Percentiles rank a stretch among this genome's conserved stretches.
These are phyloP conservation scores for Pantherophis vulpinus DNA, from an alignment of 2,797 vertebrate genomes.

Conservation along the genomic window DNA sequence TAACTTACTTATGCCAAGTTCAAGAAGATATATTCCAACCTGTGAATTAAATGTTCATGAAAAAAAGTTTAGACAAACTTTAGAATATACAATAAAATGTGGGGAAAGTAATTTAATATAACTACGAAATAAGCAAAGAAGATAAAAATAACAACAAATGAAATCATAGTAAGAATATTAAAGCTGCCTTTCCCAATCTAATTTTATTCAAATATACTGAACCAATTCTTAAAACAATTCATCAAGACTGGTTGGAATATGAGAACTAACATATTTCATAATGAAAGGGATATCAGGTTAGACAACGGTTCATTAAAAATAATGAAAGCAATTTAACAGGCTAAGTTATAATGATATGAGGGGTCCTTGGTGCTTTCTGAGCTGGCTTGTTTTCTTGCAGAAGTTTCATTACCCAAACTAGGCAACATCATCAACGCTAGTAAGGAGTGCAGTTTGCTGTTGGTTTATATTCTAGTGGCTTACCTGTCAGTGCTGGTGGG, in stretches of 20 bases:
- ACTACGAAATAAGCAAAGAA: neutral
- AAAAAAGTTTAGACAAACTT: neutral
- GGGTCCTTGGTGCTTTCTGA: neutral
- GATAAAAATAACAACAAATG: neutral
- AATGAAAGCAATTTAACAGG: neutral
- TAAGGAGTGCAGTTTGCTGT: neutral
- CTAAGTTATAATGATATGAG: neutral
- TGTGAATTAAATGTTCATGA: conserved; percentile 60
- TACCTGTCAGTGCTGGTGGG: neutral
- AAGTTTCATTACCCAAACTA: neutral
- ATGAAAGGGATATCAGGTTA: neutral
- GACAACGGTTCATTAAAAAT: neutral
- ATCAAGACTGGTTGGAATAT: neutral
- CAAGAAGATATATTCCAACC: conserved; percentile 91
- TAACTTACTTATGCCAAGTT: conserved; percentile 83
- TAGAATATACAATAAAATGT: neutral
- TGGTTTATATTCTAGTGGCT: neutral
- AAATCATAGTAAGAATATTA: neutral
- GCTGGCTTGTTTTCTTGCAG: neutral
- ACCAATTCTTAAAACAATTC: neutral
- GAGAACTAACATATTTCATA: neutral
- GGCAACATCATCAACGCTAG: neutral
- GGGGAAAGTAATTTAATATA: neutral
- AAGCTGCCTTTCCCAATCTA: neutral
- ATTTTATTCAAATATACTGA: neutral